These are phyloP conservation scores for Hystrix brachyura DNA, from an alignment of 2,113 vertebrate species.

Conservation along the genomic window DNA sequence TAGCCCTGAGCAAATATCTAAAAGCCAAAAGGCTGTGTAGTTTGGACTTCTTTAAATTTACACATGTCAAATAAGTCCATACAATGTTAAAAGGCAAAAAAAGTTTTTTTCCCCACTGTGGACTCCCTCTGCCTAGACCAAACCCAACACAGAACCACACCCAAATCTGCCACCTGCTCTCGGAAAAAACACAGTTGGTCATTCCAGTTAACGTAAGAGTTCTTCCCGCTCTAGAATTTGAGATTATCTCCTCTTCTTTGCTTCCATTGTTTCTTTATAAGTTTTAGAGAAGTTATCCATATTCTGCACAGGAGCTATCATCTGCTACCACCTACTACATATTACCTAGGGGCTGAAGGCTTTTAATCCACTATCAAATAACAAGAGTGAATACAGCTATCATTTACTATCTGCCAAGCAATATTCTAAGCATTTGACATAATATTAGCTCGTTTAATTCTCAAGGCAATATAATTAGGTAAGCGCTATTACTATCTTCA, in stretches of 20 bases:
- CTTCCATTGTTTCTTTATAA: neutral
- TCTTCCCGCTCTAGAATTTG: neutral
- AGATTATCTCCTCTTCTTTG: neutral
- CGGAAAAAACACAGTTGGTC: neutral
- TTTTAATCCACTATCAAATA: conserved; percentile 25
- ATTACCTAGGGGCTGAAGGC: neutral
- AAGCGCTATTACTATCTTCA: neutral
- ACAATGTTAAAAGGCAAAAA: neutral
- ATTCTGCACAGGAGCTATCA: neutral
- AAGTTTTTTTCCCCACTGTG: neutral
- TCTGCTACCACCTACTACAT: neutral
- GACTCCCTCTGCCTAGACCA: neutral
- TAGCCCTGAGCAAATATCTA: neutral
- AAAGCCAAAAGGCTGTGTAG: neutral
- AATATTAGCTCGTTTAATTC: conserved; percentile 38
- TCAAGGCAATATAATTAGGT: neutral
- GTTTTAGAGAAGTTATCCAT: neutral
- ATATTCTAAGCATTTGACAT: neutral
- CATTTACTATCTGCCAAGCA: conserved; percentile 6
- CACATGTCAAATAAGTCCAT: neutral
- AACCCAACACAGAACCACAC: neutral
- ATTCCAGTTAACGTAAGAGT: neutral
- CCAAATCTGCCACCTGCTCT: neutral
- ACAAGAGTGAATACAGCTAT: neutral
- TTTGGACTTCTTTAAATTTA: conserved; percentile 18